These are phyloP conservation scores for Periphyllus acericola DNA, from an alignment of 2,888 invertebrate species.

Conservation along the genomic window DNA sequence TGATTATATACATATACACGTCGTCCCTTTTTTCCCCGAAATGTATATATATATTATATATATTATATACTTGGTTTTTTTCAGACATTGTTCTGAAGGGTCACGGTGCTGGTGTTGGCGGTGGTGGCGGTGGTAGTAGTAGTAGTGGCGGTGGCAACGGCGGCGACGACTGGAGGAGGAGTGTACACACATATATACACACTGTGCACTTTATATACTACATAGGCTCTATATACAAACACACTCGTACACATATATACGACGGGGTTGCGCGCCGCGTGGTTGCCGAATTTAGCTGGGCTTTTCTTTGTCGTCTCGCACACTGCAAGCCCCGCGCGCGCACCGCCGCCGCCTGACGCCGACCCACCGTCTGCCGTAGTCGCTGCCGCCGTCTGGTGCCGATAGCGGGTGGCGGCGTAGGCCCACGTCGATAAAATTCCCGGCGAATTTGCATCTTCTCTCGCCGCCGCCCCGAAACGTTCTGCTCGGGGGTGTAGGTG, in stretches of 20 bases:
- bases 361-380: conserved; percentile 31
- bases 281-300: conserved; percentile 60
- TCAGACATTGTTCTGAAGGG: conserved; percentile 50
- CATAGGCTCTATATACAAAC: background rate
- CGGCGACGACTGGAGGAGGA: background rate
- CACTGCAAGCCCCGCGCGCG: conserved; percentile 2
- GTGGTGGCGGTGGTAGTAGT: background rate
- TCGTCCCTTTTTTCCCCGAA: background rate
- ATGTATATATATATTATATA: conserved; percentile 8
- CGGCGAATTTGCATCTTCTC: conserved; percentile 61
- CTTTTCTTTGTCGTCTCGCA: conserved; percentile 61
- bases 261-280: conserved; percentile 51
- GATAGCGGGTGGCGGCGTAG: conserved; percentile 52
- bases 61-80: background rate
- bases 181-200: background rate
- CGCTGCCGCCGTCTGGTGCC: conserved; percentile 56
- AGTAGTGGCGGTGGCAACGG: background rate
- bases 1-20: background rate
- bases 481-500: background rate
- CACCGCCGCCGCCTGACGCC: background rate
- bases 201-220: background rate
- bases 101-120: background rate
- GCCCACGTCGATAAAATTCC: conserved; percentile 61
- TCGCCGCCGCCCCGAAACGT: conserved; percentile 36
- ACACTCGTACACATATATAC: background rate